Conservation (phyloP, 2,113 vertebrate genomes). For the Isichthys henryi region DNA sequence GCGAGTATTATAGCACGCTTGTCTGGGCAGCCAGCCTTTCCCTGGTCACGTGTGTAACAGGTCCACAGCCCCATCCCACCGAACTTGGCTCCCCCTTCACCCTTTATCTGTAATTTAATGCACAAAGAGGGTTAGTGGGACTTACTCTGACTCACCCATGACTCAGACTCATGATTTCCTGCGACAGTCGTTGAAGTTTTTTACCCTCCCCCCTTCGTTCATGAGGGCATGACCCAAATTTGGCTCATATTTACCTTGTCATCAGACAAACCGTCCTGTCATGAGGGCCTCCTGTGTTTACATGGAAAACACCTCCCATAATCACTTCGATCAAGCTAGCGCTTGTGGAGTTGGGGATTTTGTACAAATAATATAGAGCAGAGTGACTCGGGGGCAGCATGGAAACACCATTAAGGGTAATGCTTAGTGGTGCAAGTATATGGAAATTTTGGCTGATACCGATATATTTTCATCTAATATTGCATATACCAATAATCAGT, state of each 20-base stretch:
- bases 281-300: background rate
- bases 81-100: background rate
- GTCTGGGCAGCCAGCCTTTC: background rate
- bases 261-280: background rate
- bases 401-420: background rate
- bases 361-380: background rate
- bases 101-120: background rate
- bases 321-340: background rate
- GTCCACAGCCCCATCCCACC: background rate
- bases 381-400: background rate
- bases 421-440: background rate
- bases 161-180: background rate
- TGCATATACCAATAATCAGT: background rate
- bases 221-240: background rate
- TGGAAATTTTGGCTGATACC: background rate
- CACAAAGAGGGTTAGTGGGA: background rate
- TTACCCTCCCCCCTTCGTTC: background rate
- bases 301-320: background rate
- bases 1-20: background rate
- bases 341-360: background rate
- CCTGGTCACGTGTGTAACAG: background rate
- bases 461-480: background rate
- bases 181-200: background rate
- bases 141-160: background rate
- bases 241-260: background rate